A percentile compares a stretch with the other conserved stretches of the same genome.
Conservation (phyloP, 1,140 invertebrate species). For the Ceratina japonica region DNA sequence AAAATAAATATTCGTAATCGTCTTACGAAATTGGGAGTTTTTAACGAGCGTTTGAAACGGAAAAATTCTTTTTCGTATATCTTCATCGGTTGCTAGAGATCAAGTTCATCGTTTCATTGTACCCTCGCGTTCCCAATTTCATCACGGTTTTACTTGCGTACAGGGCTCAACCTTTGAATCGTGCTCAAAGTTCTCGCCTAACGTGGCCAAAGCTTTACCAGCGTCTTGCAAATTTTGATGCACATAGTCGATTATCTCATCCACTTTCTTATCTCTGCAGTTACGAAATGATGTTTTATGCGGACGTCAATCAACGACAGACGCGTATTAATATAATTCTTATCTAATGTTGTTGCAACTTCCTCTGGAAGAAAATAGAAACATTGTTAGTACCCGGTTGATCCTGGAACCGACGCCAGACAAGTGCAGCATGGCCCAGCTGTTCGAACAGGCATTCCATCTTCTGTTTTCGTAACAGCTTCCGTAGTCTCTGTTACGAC, state of each 20-base stretch:
- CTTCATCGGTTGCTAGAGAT: neutral
- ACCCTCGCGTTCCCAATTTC: constrained; percentile 41
- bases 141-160: constrained; percentile 57
- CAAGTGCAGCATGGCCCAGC: constrained; percentile 43
- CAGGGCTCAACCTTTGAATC: constrained; percentile 75
- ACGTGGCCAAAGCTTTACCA: constrained; percentile 63
- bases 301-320: neutral
- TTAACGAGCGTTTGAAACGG: neutral
- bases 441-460: neutral
- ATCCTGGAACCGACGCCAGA: constrained; percentile 7
- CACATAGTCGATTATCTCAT: constrained; percentile 71
- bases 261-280: constrained; percentile 70
- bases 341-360: neutral
- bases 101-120: constrained; percentile 25
- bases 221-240: constrained; percentile 72
- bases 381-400: constrained; percentile 31
- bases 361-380: too few species aligned
- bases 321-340: too few species aligned
- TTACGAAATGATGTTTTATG: constrained; percentile 1
- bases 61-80: constrained; percentile 8
- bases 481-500: neutral
- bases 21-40: constrained; percentile 34
- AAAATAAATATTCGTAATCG: neutral
- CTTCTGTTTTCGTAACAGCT: neutral
- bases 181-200: constrained; percentile 73